These are phyloP conservation scores for Aphidius colemani DNA, from an alignment of 2,888 invertebrate genomes.

Conservation along the genomic window DNA sequence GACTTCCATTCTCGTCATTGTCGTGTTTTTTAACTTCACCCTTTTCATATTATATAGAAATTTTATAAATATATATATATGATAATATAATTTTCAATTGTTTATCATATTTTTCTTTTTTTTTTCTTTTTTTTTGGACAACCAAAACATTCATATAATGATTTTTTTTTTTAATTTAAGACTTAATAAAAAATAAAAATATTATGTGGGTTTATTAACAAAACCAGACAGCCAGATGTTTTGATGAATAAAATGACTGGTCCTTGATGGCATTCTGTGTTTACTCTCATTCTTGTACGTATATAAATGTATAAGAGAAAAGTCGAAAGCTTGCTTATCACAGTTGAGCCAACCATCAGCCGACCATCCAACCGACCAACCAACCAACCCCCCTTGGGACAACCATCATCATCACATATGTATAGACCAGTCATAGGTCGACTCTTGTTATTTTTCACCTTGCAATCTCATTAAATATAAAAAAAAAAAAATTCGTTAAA, in stretches of 20 bases:
- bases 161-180: slow-evolving; percentile 18
- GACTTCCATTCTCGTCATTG: slow-evolving; percentile 37
- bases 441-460: slow-evolving; percentile 16
- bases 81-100: too few relatives aligned
- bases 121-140: background rate
- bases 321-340: too few relatives aligned
- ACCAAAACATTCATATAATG: background rate
- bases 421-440: background rate
- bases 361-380: too few relatives aligned
- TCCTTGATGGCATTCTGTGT: too few relatives aligned
- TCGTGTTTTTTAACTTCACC: slow-evolving; percentile 26
- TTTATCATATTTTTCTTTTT: too few relatives aligned
- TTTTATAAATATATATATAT: too few relatives aligned
- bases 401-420: background rate
- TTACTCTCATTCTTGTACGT: too few relatives aligned
- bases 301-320: too few relatives aligned
- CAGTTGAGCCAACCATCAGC: too few relatives aligned
- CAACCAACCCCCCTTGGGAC: slow-evolving; percentile 4
- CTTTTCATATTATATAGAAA: slow-evolving; percentile 8
- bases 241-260: too few relatives aligned
- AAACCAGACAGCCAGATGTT: slow-evolving; percentile 9
- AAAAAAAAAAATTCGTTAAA: background rate
- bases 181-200: slow-evolving; percentile 17
- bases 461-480: slow-evolving; percentile 12
- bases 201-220: slow-evolving; percentile 7